Evolutionary conservation across 2,113 vertebrate genomes (phyloP), one percentile per base, ranked within the genome.

Genomic region (Mionectes macconnelli): DNA sequence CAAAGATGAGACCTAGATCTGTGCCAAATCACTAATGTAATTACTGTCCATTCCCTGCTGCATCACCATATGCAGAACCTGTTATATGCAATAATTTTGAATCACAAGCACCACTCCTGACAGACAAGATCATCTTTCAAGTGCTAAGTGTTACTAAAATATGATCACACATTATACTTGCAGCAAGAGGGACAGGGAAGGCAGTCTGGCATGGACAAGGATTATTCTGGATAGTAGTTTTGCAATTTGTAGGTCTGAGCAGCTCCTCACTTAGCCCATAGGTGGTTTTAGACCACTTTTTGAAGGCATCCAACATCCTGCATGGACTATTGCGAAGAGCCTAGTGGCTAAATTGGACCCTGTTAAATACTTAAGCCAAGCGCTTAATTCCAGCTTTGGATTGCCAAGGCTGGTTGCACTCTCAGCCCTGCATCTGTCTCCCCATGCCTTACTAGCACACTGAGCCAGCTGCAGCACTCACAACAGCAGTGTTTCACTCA

Each of bases 21-120:
- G 57, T 92, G 93, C 96, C 96, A 94, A 96, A 49, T 31, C 45
- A 47, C 69, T 94, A 87, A 96, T 90, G 62, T 82, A 92, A 96
- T 96, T 95, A 78, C 49, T 89, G 80, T 60, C 90, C 95, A 73
- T 84, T 94, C 66, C 60, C 73, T 74, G 49, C 53, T 0, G 0
- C 84, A 92, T 89, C 63, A 70, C 88, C 88, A 57, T 90, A 93
- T 69, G 84, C 89, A 94, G 73, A 90, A 84, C 63, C 40, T 93
- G 68, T 75, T 88, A 78, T 9, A 59, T 84, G 68, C 70, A 94
- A 84, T 95, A 92, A 90, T 89, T 96, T 95, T 84, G 73, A 72
- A 60, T 96, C 90, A 73, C 44, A 74, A 93, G n/a, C 52, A 81
- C 68, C 52, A 81, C 56, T 92, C 60, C 66, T 62, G 88, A 75